Conservation (phyloP, 2,113 vertebrate species). For the cat (Felis catus) region DNA sequence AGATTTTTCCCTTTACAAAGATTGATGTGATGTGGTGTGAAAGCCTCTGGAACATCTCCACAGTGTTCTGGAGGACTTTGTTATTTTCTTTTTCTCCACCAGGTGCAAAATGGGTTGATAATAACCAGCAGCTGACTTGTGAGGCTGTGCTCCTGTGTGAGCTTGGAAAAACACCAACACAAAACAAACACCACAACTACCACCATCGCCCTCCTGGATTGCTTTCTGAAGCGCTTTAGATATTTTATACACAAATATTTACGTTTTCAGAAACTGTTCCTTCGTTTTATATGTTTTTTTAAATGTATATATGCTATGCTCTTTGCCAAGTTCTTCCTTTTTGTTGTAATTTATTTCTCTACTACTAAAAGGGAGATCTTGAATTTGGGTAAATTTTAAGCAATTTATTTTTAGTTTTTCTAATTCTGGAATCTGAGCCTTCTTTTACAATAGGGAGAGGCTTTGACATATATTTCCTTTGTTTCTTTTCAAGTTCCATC, state of each 20-base stretch:
- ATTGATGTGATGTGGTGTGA: slow-evolving; percentile 65
- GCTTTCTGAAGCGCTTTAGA: neutral
- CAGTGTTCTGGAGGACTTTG: slow-evolving; percentile 28
- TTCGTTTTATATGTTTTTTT: neutral
- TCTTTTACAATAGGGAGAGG: neutral
- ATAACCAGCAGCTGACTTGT: slow-evolving; percentile 49
- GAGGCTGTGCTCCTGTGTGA: neutral
- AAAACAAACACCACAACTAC: neutral
- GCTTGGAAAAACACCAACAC: slow-evolving; percentile 38
- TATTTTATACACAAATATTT: neutral
- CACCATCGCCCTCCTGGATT: neutral
- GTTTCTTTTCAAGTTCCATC: slow-evolving; percentile 32
- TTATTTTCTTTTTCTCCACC: slow-evolving; percentile 65
- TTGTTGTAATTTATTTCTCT: slow-evolving; percentile 35
- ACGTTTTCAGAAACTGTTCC: slow-evolving; percentile 12
- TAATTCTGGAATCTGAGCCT: slow-evolving; percentile 2
- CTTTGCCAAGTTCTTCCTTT: neutral
- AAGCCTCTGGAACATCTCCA: slow-evolving; percentile 61
- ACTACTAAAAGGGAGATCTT: neutral
- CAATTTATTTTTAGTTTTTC: slow-evolving; percentile 39
- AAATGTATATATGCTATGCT: neutral
- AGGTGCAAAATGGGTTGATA: slow-evolving; percentile 69
- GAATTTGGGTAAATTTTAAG: neutral
- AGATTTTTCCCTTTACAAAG: slow-evolving; percentile 66
- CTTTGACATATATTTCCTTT: slow-evolving; percentile 39